Evolutionary conservation across 1,140 invertebrate species (phyloP), one percentile per base, ranked within the genome.

Genomic region (Elymnias hypermnestra): DNA sequence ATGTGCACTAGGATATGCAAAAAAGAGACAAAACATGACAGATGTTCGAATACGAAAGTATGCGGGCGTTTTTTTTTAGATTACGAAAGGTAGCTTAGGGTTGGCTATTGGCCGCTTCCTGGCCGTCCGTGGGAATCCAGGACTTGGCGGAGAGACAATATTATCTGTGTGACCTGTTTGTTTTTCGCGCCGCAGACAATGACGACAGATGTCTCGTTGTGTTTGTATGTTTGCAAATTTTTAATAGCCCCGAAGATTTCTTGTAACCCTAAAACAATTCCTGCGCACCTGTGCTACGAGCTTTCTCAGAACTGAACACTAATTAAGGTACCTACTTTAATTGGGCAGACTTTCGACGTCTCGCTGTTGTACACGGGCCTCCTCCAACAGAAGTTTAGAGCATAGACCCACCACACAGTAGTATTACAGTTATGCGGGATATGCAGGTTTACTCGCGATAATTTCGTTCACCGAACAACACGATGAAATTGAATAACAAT

Each of bases 1-100:
- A 55, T 7, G 18, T 5, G 0, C 13, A 18, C 5, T 7, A n/a
- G 7, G 9, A n/a, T 10, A 3, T 7, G 46, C 10, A 47, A 5
- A 43, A 65, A 37, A 43, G 52, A 22, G 63, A 69, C 9, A 5
- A 42, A 48, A 41, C 36, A 40, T 50, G 66, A 69, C 69, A 72
- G 69, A 70, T 72, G 69, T 72, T 72, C 59, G 38, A 35, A 52
- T 55, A 58, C 42, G 47, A 66, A 66, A 63, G 57, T 57, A 63
- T 64, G 68, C 54, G 61, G 61, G 61, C 52, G 55, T 58, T 55
- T 62, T 69, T 69, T 60, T 50, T 51, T 21, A 50, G 42, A 33
- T 45, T 53, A 40, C 33, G 47, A 44, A 59, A 63, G 63, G 63
- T 64, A 63, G 59, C 55, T 63, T 61, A 67, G 67, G 56, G 53